Evolutionary conservation across 2,888 invertebrate genomes (phyloP).

Genomic region (Drosophila limbata): DNA sequence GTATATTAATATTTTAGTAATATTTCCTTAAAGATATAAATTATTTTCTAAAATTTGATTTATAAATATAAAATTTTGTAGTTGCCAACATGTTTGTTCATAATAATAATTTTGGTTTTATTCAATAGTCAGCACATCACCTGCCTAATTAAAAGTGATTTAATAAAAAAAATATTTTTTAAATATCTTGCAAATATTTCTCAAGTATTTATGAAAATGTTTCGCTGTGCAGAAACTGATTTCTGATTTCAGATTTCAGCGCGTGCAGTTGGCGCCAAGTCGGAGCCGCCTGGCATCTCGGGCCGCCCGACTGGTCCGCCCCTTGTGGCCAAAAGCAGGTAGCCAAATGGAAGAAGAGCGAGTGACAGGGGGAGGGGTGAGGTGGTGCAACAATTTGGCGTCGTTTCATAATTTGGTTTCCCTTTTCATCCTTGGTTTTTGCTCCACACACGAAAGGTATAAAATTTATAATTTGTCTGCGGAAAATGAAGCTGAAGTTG

Average conservation of each 20-base stretch:
- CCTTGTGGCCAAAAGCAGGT: constrained; percentile 27
- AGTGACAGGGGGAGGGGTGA: background rate
- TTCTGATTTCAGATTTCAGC: constrained; percentile 14
- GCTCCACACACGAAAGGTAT: background rate
- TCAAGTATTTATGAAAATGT: constrained; percentile 18
- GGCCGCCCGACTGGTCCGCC: constrained; percentile 29
- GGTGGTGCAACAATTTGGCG: constrained; percentile 49
- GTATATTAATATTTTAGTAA: background rate
- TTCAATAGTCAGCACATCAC: background rate
- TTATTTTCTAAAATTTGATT: background rate
- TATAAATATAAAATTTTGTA: background rate
- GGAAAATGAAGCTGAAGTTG: constrained; percentile 11
- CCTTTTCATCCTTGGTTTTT: constrained; percentile 18
- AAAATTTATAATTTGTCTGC: constrained; percentile 66
- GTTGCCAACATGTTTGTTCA: background rate
- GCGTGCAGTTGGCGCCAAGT: constrained; percentile 65
- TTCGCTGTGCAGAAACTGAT: constrained; percentile 1
- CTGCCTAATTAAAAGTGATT: constrained; percentile 1
- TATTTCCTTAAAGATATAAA: background rate
- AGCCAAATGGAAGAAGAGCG: constrained; percentile 7
- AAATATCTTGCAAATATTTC: constrained; percentile 12
- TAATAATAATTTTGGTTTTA: background rate
- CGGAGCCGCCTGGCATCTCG: constrained; percentile 44
- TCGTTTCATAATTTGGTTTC: constrained; percentile 60
- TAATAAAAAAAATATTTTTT: background rate